phyloP scores from a whole-genome alignment of 2,113 vertebrate genomes.

The Atlantisia rogersi region DNA sequence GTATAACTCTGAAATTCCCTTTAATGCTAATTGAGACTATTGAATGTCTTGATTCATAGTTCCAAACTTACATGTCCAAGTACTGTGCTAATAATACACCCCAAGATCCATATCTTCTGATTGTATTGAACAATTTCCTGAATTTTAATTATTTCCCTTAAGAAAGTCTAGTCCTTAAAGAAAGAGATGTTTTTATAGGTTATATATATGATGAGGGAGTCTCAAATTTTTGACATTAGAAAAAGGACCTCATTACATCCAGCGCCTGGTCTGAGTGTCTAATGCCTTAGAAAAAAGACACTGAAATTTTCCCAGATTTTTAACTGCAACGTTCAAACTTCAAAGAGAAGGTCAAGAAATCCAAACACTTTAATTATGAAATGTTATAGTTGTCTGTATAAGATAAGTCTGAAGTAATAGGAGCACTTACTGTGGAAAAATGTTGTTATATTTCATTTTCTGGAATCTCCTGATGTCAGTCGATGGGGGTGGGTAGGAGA shows the following conservation, averaged over 20 bases:
- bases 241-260: background rate
- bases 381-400: slow-evolving; percentile 1
- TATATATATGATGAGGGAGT: background rate
- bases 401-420: slow-evolving; percentile 51
- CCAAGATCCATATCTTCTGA: background rate
- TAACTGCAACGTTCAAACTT: background rate
- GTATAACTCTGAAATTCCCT: background rate
- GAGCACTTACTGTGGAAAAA: slow-evolving; percentile 46
- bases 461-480: background rate
- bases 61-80: background rate
- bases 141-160: background rate
- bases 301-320: slow-evolving; percentile 19
- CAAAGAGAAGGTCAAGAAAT: background rate
- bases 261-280: background rate
- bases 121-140: background rate
- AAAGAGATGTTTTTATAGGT: background rate
- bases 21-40: background rate
- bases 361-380: background rate
- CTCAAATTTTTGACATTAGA: background rate
- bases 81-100: background rate
- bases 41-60: background rate
- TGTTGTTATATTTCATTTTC: slow-evolving; percentile 62
- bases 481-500: background rate
- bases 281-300: background rate
- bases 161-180: background rate